phyloP scores from a whole-genome alignment of 2,797 vertebrate species.

The Esox masquinongy region DNA sequence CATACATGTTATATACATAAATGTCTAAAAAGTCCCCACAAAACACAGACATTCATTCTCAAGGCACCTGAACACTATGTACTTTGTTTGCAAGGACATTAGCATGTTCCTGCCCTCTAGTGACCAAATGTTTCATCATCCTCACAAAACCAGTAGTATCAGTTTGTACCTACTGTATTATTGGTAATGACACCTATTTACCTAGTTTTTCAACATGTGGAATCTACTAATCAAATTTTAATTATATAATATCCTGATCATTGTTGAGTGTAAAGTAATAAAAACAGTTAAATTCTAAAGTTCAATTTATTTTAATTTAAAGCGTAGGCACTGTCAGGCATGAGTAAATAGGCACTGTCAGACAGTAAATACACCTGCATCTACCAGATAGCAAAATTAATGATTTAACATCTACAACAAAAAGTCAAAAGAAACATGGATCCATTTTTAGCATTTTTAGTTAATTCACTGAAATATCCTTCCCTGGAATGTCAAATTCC shows the following conservation, averaged over 20 bases:
- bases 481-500: background rate
- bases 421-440: background rate
- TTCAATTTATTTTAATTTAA: background rate
- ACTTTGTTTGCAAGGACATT: background rate
- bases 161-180: background rate
- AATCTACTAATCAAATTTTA: background rate
- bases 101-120: background rate
- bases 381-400: background rate
- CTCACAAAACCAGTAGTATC: background rate
- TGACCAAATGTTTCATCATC: constrained; percentile 2
- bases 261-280: too few species aligned
- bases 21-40: background rate
- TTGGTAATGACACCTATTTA: background rate
- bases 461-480: background rate
- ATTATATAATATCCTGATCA: too few species aligned
- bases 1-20: background rate
- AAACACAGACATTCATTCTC: background rate
- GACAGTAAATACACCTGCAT: background rate
- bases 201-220: background rate
- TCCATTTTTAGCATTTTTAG: background rate
- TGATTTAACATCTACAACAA: background rate
- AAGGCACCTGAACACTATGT: too few species aligned
- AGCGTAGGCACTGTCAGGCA: background rate
- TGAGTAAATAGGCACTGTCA: too few species aligned
- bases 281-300: too few species aligned